Evolutionary conservation across 2,888 invertebrate genomes (phyloP).

Genomic region (Theodoxus fluviatilis): DNA sequence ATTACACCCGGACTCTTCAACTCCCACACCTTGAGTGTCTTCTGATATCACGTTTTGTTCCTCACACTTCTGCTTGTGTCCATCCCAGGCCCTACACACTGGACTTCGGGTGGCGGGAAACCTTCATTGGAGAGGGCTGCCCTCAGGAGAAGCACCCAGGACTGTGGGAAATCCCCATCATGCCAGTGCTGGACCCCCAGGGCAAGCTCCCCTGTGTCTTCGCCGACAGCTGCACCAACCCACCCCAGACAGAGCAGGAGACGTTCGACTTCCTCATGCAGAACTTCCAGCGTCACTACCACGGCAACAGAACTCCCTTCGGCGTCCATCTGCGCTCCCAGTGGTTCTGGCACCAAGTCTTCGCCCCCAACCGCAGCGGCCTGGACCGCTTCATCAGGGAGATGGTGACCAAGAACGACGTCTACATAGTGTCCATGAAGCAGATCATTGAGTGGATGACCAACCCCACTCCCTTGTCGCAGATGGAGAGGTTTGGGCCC

Average conservation of each 20-base stretch:
- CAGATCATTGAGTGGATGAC: conserved; percentile 49
- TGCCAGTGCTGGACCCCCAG: conserved; percentile 39
- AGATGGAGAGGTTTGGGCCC: conserved; percentile 34
- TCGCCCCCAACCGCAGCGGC: conserved; percentile 40
- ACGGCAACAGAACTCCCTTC: conserved; percentile 76
- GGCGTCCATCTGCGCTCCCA: conserved; percentile 83
- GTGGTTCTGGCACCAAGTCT: conserved; percentile 72
- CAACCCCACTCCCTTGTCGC: conserved; percentile 40
- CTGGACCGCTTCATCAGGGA: conserved; percentile 41
- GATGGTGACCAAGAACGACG: conserved; percentile 39
- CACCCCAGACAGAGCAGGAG: conserved; percentile 41
- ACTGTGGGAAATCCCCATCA: conserved; percentile 73
- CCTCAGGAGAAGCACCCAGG: conserved; percentile 65
- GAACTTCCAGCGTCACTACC: conserved; percentile 79
- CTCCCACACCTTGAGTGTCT: too few relatives aligned
- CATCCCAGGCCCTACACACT: conserved; percentile 95
- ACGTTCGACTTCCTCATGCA: conserved; percentile 70
- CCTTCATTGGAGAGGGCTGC: conserved; percentile 39
- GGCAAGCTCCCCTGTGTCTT: conserved; percentile 46
- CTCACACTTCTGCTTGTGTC: too few relatives aligned
- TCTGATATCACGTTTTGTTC: too few relatives aligned
- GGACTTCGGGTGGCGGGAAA: conserved; percentile 70
- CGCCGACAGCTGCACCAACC: conserved; percentile 52
- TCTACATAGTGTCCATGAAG: conserved; percentile 42
- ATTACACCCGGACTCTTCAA: too few relatives aligned